phyloP scores from a whole-genome alignment of 2,888 invertebrate species.

The Polydrusus cervinus region DNA sequence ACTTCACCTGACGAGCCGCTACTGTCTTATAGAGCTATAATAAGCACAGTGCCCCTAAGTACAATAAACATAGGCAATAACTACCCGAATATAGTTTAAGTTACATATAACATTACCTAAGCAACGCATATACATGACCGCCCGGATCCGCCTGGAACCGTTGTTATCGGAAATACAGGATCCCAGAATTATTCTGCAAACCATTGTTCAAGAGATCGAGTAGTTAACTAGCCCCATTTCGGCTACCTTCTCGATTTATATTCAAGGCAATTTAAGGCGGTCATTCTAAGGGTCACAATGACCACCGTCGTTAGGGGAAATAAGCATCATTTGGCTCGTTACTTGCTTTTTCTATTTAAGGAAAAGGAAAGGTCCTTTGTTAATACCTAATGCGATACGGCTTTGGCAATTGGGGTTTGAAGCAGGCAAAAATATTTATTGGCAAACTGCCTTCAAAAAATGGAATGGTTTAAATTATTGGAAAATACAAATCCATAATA shows the following conservation, averaged over 20 bases:
- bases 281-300: constrained; percentile 41
- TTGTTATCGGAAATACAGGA: constrained; percentile 48
- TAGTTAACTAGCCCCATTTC: constrained; percentile 46
- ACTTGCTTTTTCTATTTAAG: constrained; percentile 41
- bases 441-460: neutral
- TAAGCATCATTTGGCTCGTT: constrained; percentile 40
- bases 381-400: constrained; percentile 34
- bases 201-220: constrained; percentile 47
- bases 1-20: too few relatives aligned
- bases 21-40: too few relatives aligned
- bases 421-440: neutral
- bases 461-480: neutral
- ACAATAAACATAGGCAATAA: constrained; percentile 2
- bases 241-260: constrained; percentile 51
- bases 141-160: constrained; percentile 12
- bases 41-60: too few relatives aligned
- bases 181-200: constrained; percentile 43
- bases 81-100: neutral
- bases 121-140: constrained; percentile 15
- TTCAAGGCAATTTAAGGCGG: constrained; percentile 52
- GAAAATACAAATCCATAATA: too few relatives aligned
- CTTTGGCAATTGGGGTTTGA: constrained; percentile 1
- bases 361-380: constrained; percentile 37
- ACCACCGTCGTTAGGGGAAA: constrained; percentile 48
- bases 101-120: constrained; percentile 13